Evolutionary conservation across 2,797 vertebrate species (phyloP).

Genomic region (Setipinna tenuifilis): DNA sequence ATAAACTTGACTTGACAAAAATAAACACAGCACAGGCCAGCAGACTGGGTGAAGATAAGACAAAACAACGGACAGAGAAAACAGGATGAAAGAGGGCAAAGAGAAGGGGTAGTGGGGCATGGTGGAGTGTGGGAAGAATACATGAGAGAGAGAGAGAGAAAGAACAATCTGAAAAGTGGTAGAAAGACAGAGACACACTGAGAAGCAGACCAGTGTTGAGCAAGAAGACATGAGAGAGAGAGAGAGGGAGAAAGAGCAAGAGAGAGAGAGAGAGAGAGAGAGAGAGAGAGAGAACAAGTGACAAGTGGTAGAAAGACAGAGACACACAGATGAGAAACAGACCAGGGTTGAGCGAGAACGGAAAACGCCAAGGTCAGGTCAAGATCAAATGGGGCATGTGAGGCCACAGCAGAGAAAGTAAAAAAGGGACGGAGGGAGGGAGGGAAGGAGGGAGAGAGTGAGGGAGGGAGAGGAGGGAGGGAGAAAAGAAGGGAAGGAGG

Average conservation of each 20-base stretch:
- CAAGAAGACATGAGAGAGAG: constrained; percentile 21
- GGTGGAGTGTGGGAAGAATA: neutral
- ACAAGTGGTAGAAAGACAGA: neutral
- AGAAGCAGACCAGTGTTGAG: too few relatives aligned
- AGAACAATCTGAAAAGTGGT: constrained; percentile 40
- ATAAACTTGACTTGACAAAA: neutral
- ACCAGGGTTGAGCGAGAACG: neutral
- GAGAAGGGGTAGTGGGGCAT: neutral
- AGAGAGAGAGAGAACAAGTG: constrained; percentile 24
- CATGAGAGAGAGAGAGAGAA: constrained; percentile 15
- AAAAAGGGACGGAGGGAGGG: neutral
- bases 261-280: neutral
- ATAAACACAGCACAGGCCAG: neutral
- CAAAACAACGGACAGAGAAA: neutral
- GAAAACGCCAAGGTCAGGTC: neutral
- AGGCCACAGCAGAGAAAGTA: neutral
- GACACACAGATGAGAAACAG: neutral
- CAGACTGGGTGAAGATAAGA: neutral
- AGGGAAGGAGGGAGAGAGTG: neutral
- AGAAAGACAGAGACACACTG: too few relatives aligned
- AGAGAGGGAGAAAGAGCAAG: constrained; percentile 20
- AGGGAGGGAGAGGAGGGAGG: too few relatives aligned
- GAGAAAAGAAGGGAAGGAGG: neutral
- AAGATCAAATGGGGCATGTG: neutral
- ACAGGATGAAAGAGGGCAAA: neutral